Conservation (phyloP, 2,888 invertebrate species). For the Ennomos erosarius region DNA sequence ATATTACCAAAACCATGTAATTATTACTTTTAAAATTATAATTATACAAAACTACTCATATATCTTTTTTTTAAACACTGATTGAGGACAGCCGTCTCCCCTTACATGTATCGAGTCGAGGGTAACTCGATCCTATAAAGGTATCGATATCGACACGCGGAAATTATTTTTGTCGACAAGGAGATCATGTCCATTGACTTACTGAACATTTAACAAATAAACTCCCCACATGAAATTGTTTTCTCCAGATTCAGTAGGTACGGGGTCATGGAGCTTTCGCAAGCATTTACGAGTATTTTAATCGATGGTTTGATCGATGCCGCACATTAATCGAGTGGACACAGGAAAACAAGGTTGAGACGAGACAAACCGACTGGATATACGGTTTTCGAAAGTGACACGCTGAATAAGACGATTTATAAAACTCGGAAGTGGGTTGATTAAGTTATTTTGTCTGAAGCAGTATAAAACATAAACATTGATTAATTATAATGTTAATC, state of each 20-base stretch:
- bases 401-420: conserved; percentile 4
- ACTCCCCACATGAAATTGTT: conserved; percentile 30
- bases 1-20: conserved; percentile 8
- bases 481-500: no score
- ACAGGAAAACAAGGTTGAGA: conserved; percentile 21
- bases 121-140: conserved; percentile 65
- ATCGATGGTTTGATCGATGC: conserved; percentile 33
- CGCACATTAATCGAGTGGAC: conserved; percentile 28
- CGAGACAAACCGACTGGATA: conserved; percentile 16
- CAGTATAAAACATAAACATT: neutral
- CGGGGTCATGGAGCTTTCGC: conserved; percentile 31
- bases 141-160: conserved; percentile 55
- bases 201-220: conserved; percentile 49
- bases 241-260: conserved; percentile 22
- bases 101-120: conserved; percentile 59
- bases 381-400: conserved; percentile 23
- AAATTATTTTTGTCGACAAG: conserved; percentile 57
- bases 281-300: conserved; percentile 25
- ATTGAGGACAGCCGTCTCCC: conserved; percentile 59
- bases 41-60: conserved; percentile 24
- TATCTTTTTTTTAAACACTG: conserved; percentile 34
- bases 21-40: conserved; percentile 33
- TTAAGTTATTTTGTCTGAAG: conserved; percentile 3
- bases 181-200: conserved; percentile 54
- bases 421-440: conserved; percentile 4